A percentile compares a stretch with the other conserved stretches of the same genome.
phyloP scores from a whole-genome alignment of 2,113 vertebrate genomes.

The Amphiprion ocellaris region DNA sequence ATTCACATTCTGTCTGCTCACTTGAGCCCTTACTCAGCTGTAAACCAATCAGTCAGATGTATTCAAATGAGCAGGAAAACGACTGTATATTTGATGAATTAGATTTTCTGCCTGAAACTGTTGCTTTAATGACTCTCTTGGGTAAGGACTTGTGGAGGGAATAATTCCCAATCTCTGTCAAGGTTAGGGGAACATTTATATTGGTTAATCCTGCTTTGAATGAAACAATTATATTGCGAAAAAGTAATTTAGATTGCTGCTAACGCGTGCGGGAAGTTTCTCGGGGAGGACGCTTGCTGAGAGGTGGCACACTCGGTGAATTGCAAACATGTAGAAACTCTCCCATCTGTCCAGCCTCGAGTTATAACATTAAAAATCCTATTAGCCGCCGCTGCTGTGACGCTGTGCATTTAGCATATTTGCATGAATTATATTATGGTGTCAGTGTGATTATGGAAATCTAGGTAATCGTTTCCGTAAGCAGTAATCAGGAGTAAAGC shows the following conservation, averaged over 20 bases:
- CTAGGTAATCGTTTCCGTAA: too few species aligned
- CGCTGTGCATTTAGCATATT: too few species aligned
- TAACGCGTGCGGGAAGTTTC: constrained; percentile 31
- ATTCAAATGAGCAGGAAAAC: constrained; percentile 45
- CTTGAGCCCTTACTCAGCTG: constrained; percentile 50
- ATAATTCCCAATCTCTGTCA: constrained; percentile 49
- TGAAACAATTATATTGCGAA: constrained; percentile 32
- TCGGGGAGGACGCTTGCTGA: neutral
- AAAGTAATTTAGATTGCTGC: constrained; percentile 24
- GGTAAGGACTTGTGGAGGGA: constrained; percentile 6
- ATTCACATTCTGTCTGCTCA: constrained; percentile 56
- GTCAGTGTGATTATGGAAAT: too few species aligned
- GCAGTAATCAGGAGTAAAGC: too few species aligned
- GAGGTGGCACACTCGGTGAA: neutral
- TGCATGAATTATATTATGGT: too few species aligned
- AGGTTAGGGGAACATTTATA: constrained; percentile 47
- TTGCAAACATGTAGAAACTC: too few species aligned
- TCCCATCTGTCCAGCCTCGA: too few species aligned
- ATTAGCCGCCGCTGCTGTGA: too few species aligned
- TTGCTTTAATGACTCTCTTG: constrained; percentile 54
- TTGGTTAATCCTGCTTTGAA: constrained; percentile 47
- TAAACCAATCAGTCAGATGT: constrained; percentile 64
- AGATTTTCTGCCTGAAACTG: constrained; percentile 63
- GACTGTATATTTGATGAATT: constrained; percentile 55
- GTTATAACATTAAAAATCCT: too few species aligned